A percentile compares a stretch with the other conserved stretches of the same genome.
phyloP scores from a whole-genome alignment of 2,113 vertebrate species.

The Nipponia nippon region DNA sequence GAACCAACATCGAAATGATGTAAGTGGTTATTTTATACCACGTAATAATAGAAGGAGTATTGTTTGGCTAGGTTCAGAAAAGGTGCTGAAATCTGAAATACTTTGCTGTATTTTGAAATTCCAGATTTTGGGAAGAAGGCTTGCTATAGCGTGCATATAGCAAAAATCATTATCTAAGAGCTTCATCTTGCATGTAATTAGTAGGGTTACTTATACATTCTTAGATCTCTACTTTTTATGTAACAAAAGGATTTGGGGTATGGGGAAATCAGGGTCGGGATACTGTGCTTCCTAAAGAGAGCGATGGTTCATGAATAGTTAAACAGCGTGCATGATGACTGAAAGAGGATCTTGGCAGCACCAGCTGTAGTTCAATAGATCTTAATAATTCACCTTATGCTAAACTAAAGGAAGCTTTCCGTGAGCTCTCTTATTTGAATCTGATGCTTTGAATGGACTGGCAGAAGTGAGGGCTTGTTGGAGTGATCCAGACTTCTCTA shows the following conservation, averaged over 20 bases:
- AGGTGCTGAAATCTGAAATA: not conserved
- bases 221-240: not conserved
- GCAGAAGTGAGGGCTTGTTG: not conserved
- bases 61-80: not conserved
- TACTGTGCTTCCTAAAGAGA: not conserved
- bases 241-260: not conserved
- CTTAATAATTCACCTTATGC: not conserved
- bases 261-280: not conserved
- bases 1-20: conserved; percentile 48
- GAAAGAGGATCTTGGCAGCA: not conserved
- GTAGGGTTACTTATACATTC: not conserved
- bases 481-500: not conserved
- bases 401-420: not conserved
- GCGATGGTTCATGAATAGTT: not conserved
- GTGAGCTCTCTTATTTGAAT: not conserved
- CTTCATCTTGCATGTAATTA: not conserved
- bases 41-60: accelerated
- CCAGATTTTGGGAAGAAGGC: not conserved
- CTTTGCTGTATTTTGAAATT: not conserved
- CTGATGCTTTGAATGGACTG: not conserved
- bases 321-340: accelerated
- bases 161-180: not conserved
- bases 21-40: conserved; percentile 28
- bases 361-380: not conserved
- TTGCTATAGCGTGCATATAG: not conserved